These are phyloP conservation scores for Phrynosoma platyrhinos DNA, from an alignment of 2,113 vertebrate species.

Conservation along the genomic window DNA sequence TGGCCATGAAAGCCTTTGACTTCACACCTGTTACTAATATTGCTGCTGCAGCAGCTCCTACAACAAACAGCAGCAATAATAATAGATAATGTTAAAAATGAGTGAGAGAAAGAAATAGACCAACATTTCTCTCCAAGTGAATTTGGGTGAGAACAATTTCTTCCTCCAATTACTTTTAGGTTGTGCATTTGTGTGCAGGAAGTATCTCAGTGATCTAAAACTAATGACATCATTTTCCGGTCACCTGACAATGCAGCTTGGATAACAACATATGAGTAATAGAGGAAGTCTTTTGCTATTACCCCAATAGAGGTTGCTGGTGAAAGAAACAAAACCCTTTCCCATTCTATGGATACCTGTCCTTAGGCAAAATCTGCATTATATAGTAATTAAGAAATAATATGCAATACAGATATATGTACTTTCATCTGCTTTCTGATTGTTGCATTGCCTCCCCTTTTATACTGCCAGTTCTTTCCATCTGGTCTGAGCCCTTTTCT, in stretches of 20 bases:
- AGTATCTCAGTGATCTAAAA: neutral
- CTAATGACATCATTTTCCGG: neutral
- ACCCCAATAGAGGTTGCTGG: neutral
- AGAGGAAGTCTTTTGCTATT: constrained; percentile 1
- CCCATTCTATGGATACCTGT: neutral
- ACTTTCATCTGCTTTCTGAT: neutral
- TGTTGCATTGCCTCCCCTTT: neutral
- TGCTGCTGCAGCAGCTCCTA: too few relatives aligned
- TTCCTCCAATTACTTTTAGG: neutral
- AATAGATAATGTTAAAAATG: neutral
- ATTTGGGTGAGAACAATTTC: neutral
- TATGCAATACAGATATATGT: neutral
- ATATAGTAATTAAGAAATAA: neutral
- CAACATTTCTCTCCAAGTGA: neutral
- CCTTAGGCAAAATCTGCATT: neutral
- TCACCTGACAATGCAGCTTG: neutral
- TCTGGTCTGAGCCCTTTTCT: constrained; percentile 21
- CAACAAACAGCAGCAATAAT: neutral
- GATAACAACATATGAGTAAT: neutral
- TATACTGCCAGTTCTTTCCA: constrained; percentile 19
- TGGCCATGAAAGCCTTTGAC: too few relatives aligned
- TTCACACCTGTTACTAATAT: neutral
- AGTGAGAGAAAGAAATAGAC: neutral
- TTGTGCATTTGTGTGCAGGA: neutral
- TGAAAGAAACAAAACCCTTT: neutral